A percentile compares a stretch with the other conserved stretches of the same genome.
phyloP scores from a whole-genome alignment of 2,113 vertebrate genomes.

The Zingel zingel region DNA sequence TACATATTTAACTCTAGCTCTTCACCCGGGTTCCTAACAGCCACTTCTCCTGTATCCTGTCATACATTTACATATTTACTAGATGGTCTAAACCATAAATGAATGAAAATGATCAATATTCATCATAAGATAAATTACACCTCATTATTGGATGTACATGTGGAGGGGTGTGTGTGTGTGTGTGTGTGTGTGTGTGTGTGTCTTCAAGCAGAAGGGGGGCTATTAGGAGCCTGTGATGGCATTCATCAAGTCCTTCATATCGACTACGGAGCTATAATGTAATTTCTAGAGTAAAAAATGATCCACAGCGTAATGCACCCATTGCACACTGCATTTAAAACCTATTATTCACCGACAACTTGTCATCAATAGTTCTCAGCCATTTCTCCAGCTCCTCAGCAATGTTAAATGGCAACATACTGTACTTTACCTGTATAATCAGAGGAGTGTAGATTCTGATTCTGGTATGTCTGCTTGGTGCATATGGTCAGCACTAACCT shows the following conservation, averaged over 20 bases:
- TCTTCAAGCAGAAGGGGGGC: constrained; percentile 7
- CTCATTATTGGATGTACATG: constrained; percentile 30
- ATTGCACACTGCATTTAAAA: constrained; percentile 51
- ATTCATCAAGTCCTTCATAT: constrained; percentile 78
- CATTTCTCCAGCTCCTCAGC: constrained; percentile 55
- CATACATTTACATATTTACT: constrained; percentile 47
- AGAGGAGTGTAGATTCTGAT: constrained; percentile 42
- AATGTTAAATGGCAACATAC: constrained; percentile 56
- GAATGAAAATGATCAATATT: constrained; percentile 63
- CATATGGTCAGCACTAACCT: constrained; percentile 71
- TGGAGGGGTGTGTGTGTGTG: constrained; percentile 20
- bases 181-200: constrained; percentile 34
- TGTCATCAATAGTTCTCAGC: constrained; percentile 57
- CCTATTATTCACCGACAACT: constrained; percentile 69
- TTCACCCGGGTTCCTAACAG: not conserved
- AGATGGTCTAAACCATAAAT: constrained; percentile 39
- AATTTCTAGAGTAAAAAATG: constrained; percentile 77
- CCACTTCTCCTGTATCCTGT: not conserved
- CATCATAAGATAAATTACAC: constrained; percentile 59
- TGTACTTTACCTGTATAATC: constrained; percentile 45
- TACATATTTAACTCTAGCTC: not conserved
- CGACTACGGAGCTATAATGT: constrained; percentile 74
- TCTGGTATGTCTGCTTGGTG: constrained; percentile 37
- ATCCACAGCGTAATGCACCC: constrained; percentile 54
- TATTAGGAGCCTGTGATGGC: constrained; percentile 37